A percentile compares a stretch with the other conserved stretches of the same genome.
These are phyloP conservation scores for Opisthocomus hoazin DNA, from an alignment of 2,113 vertebrate species.

Conservation along the genomic window DNA sequence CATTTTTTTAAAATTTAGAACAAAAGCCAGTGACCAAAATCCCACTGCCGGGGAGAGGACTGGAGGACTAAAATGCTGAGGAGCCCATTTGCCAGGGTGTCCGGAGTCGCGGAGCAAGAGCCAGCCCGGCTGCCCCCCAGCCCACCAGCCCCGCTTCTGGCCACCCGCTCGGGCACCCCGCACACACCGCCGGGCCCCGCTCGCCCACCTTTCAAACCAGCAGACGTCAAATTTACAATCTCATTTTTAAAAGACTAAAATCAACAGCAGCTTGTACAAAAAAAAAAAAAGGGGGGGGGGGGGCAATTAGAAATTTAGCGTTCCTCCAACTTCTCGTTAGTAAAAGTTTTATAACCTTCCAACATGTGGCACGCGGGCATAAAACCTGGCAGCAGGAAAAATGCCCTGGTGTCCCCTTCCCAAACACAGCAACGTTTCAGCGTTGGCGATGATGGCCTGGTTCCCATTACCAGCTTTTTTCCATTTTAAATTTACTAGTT, in stretches of 20 bases:
- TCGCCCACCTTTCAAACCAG: not conserved
- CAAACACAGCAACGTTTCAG: not conserved
- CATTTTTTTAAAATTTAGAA: not conserved
- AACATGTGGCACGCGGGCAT: conserved; percentile 42
- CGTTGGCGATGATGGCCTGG: not conserved
- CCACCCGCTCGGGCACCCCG: not conserved
- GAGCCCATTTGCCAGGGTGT: not conserved
- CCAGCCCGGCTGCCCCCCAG: not conserved
- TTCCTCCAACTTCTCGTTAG: conserved; percentile 14
- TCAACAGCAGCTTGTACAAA: not conserved
- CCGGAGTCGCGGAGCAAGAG: not conserved
- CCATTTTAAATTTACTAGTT: conserved; percentile 60
- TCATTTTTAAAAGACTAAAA: not conserved
- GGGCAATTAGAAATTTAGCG: conserved; percentile 37
- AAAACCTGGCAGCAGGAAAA: conserved; percentile 32
- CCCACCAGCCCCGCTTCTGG: not conserved
- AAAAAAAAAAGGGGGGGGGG: not conserved
- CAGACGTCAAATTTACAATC: not conserved
- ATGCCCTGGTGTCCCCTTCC: not conserved
- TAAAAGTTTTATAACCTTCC: conserved; percentile 55
- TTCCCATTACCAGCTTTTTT: conserved; percentile 46
- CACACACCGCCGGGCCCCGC: not conserved
- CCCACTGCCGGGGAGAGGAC: not conserved
- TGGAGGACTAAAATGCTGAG: not conserved
- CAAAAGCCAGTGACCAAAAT: not conserved